Percentiles rank a stretch among this genome's conserved stretches.
Evolutionary conservation across 2,797 vertebrate species (phyloP).

Genomic region (Cercopithecus hamlyni): DNA sequence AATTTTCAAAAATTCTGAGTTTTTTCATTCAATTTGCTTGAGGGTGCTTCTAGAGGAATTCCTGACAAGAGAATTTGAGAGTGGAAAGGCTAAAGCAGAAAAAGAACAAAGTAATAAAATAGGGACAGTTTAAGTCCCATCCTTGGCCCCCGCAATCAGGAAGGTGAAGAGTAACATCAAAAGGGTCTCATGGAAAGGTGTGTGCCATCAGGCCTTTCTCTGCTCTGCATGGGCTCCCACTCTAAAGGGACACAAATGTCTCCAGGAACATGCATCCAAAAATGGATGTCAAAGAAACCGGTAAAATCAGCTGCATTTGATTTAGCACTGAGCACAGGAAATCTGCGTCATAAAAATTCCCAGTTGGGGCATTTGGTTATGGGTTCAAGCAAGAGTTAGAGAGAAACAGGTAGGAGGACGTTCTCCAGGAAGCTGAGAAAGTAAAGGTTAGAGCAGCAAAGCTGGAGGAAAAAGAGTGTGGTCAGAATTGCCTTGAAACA

Average conservation of each 20-base stretch:
- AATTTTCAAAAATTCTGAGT: neutral
- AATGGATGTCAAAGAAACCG: neutral
- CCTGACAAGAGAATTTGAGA: neutral
- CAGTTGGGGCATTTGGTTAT: conserved; percentile 34
- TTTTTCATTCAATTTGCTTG: neutral
- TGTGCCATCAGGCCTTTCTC: neutral
- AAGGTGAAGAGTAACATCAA: neutral
- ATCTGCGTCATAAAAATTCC: neutral
- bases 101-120: neutral
- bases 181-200: neutral
- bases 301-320: neutral
- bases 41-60: neutral
- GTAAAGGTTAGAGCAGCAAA: neutral
- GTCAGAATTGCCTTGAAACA: neutral
- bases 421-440: neutral
- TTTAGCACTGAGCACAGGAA: neutral
- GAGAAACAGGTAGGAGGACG: conserved; percentile 10
- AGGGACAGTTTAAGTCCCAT: neutral
- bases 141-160: neutral
- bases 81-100: neutral
- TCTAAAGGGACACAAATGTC: neutral
- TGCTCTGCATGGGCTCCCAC: neutral
- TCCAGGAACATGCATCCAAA: neutral
- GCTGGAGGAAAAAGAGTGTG: neutral
- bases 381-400: neutral